A percentile compares a stretch with the other conserved stretches of the same genome.
Conservation (phyloP, 2,113 vertebrate species). For the Isichthys henryi region DNA sequence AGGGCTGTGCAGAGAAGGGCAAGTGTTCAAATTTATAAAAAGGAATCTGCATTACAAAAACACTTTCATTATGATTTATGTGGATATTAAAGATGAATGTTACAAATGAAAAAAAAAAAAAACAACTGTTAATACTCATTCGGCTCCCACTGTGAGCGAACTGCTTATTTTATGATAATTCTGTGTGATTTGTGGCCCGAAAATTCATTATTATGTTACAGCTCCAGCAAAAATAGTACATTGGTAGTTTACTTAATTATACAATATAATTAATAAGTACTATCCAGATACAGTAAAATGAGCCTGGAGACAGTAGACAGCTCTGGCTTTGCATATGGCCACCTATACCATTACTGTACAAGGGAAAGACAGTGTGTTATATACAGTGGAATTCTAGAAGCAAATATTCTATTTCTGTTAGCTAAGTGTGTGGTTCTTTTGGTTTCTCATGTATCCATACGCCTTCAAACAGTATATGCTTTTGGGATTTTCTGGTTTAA, state of each 20-base stretch:
- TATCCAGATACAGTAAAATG: too few species aligned
- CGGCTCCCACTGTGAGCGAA: too few species aligned
- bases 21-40: not conserved
- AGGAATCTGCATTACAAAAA: not conserved
- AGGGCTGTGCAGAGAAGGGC: not conserved
- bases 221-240: not conserved
- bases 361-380: not conserved
- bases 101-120: not conserved
- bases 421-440: not conserved
- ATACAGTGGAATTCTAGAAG: not conserved
- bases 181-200: not conserved
- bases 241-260: not conserved
- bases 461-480: not conserved
- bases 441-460: not conserved
- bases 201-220: not conserved
- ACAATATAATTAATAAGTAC: too few species aligned
- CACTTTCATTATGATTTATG: not conserved
- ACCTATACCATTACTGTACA: not conserved
- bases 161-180: not conserved
- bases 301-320: not conserved
- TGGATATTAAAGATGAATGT: not conserved
- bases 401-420: not conserved
- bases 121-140: not conserved
- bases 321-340: not conserved
- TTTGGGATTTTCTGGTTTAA: not conserved